A percentile compares a stretch with the other conserved stretches of the same genome.
Evolutionary conservation across 2,797 vertebrate genomes (phyloP).

Genomic region (Botia kubotai): DNA sequence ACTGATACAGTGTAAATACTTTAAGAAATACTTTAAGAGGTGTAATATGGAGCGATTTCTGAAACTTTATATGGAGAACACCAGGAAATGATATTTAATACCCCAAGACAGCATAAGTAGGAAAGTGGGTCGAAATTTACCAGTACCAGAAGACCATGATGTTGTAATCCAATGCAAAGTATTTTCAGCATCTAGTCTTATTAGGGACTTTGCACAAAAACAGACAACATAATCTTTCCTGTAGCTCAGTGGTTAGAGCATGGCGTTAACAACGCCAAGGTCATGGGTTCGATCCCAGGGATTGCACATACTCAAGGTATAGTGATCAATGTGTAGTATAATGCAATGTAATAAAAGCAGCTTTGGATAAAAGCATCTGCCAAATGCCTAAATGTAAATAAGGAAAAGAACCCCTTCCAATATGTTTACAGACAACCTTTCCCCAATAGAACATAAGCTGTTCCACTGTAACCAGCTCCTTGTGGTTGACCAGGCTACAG

Average conservation of each 20-base stretch:
- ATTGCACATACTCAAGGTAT: too few relatives aligned
- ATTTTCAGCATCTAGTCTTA: conserved; percentile 52
- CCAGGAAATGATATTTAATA: background rate
- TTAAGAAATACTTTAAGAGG: background rate
- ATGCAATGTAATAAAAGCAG: too few relatives aligned
- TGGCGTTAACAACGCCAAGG: too few relatives aligned
- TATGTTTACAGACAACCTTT: conserved; percentile 59
- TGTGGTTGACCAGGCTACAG: conserved; percentile 65
- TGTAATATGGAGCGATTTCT: background rate
- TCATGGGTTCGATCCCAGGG: too few relatives aligned
- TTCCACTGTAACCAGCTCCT: conserved; percentile 65
- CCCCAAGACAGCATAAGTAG: background rate
- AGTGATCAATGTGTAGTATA: too few relatives aligned
- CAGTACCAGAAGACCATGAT: background rate
- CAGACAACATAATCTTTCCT: conserved; percentile 43
- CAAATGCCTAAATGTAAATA: background rate
- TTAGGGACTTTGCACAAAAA: conserved; percentile 57
- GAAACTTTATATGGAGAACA: background rate
- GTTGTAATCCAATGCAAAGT: conserved; percentile 52
- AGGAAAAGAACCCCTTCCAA: conserved; percentile 53
- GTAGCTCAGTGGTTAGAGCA: too few relatives aligned
- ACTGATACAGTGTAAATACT: background rate
- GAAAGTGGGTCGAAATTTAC: background rate
- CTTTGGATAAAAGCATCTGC: too few relatives aligned
- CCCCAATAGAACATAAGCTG: conserved; percentile 62